Evolutionary conservation across 2,797 vertebrate species (phyloP).

Genomic region (Anguilla obscura): DNA sequence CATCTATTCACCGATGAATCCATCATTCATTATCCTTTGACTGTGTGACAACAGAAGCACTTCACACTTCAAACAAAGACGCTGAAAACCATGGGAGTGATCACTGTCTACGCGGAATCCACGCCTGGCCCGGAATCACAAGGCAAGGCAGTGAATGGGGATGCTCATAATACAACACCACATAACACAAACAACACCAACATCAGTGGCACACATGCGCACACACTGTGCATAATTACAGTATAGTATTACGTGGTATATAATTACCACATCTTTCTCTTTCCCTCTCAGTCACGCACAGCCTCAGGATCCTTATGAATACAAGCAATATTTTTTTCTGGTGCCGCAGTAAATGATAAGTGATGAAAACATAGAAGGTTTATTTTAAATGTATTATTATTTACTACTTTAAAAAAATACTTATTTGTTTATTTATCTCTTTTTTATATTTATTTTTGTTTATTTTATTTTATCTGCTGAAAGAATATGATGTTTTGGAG

Average conservation of each 20-base stretch:
- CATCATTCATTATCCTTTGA: not conserved
- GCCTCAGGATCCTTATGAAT: too few species aligned
- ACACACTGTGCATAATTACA: not conserved
- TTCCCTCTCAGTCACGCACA: not conserved
- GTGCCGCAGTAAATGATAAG: not conserved
- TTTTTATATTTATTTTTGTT: not conserved
- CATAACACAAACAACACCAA: not conserved
- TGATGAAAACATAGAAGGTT: not conserved
- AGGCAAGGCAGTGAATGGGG: not conserved
- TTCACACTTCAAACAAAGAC: not conserved
- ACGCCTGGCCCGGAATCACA: not conserved
- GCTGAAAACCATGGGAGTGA: not conserved
- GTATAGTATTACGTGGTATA: not conserved
- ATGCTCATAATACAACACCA: not conserved
- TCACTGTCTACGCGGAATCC: not conserved
- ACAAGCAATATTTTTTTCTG: not conserved
- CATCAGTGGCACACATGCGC: not conserved
- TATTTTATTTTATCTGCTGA: not conserved
- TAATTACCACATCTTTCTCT: not conserved
- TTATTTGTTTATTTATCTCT: too few species aligned
- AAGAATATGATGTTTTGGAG: not conserved
- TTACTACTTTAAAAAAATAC: not conserved
- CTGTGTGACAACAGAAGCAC: not conserved
- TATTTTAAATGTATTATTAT: not conserved
- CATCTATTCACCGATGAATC: not conserved